A percentile compares a stretch with the other conserved stretches of the same genome.
These are phyloP conservation scores for Drosophila tanythrix DNA, from an alignment of 2,888 invertebrate genomes.

Conservation along the genomic window DNA sequence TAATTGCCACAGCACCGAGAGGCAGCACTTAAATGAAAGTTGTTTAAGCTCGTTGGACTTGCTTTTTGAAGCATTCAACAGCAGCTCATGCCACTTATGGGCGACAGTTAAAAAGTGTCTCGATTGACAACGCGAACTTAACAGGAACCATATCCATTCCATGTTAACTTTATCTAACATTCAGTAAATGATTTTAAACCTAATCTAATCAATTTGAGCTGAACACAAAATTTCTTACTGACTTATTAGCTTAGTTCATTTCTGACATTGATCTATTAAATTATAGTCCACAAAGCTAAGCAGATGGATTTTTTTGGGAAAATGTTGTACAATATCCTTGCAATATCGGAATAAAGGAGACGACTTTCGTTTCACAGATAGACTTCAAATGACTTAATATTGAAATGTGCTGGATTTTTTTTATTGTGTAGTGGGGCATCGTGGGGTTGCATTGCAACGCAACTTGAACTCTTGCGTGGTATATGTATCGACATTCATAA, in stretches of 20 bases:
- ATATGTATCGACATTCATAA: no score
- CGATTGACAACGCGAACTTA: neutral
- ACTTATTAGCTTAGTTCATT: no score
- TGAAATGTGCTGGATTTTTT: no score
- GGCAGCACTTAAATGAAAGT: slow-evolving; percentile 74
- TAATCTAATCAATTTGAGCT: neutral
- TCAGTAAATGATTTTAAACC: neutral
- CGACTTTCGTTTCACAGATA: accelerated
- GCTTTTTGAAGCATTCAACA: slow-evolving; percentile 14
- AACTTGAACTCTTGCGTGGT: neutral
- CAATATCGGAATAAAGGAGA: no score
- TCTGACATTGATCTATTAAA: no score
- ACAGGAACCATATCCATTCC: slow-evolving; percentile 3
- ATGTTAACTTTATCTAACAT: neutral
- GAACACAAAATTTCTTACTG: neutral
- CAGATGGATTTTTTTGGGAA: no score
- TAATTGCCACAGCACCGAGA: slow-evolving; percentile 35
- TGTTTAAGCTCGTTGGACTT: slow-evolving; percentile 44
- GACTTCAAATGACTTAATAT: no score
- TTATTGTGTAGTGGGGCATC: no score
- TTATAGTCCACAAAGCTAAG: no score
- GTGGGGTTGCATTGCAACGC: neutral
- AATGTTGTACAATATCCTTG: no score
- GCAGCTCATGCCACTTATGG: slow-evolving; percentile 9
- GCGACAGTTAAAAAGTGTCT: neutral